Evolutionary conservation across 2,888 invertebrate genomes (phyloP), one percentile per base, ranked within the genome.

Genomic region (Atethmia centrago): DNA sequence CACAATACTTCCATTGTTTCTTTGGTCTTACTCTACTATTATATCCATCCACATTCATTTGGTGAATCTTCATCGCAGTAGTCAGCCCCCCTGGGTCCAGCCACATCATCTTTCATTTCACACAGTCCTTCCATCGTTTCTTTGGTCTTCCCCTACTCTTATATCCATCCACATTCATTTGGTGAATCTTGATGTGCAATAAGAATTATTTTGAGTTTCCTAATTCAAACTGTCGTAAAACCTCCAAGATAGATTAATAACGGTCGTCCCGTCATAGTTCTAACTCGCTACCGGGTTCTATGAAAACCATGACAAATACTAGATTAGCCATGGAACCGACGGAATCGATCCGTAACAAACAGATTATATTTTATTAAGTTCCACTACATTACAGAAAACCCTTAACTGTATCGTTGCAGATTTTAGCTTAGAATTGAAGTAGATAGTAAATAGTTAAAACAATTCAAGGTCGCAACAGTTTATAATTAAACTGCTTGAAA

Each of bases 271-370:
- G 63, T 56, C 59, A 69, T 51, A 75, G 56, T 14, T 75, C 49
- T 65, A 2, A 31, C 40, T 28, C 8, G 74, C 69, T 84, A 68
- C 68, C 59, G 68, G 31, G 5, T 36, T 71, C 55, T 73, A 28
- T 62, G 71, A 77, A 55, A 28, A 65, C 83, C 87, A 82, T 84
- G 80, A 79, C 83, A 74, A 77, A 79, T 71, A 84, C 79, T 76
- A 47, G 55, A 83, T 85, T 85, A 28, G 80, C 36, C 21, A 74
- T 53, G 83, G 75, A 78, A 71, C 71, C 45, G 65, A 63, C 63
- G 65, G 61, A 61, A 74, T 70, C 72, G 68, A 73, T 73, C 74
- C 55, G 63, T 21, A 71, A 73, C 76, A 71, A 53, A n/a, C n/a
- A n/a, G n/a, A n/a, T n/a, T n/a, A n/a, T n/a, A 76, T 77, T 82